Conservation (phyloP, 2,888 invertebrate species). For the Brachypalpus laphriformis region DNA sequence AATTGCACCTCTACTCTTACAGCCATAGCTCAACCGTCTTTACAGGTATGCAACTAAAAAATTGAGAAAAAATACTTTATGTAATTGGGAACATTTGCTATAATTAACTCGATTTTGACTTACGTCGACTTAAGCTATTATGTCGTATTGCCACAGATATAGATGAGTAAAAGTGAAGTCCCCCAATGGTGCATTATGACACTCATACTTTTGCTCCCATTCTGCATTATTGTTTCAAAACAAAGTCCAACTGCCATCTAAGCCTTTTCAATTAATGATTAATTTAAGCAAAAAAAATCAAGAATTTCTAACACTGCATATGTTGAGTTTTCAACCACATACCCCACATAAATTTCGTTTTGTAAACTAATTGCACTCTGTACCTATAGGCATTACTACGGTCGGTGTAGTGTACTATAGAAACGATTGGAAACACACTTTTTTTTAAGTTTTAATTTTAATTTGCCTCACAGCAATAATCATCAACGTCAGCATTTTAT, state of each 20-base stretch:
- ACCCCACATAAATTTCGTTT: neutral
- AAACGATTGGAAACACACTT: constrained; percentile 18
- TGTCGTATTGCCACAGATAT: too few relatives aligned
- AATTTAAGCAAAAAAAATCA: neutral
- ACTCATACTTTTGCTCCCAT: neutral
- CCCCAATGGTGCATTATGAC: neutral
- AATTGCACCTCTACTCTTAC: too few relatives aligned
- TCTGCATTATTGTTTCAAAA: neutral
- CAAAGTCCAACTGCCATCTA: constrained; percentile 11
- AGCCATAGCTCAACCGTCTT: too few relatives aligned
- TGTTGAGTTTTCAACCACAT: neutral
- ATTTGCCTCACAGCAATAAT: constrained; percentile 23
- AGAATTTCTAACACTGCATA: neutral
- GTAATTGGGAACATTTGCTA: too few relatives aligned
- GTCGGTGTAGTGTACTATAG: neutral
- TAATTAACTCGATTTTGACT: too few relatives aligned
- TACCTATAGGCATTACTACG: neutral
- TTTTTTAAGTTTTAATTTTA: constrained; percentile 21
- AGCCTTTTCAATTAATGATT: neutral
- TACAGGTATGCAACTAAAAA: too few relatives aligned
- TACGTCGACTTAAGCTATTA: too few relatives aligned
- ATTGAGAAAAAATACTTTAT: too few relatives aligned
- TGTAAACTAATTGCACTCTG: constrained; percentile 31
- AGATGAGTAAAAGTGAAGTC: neutral
- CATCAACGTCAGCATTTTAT: constrained; percentile 20